Conservation (phyloP, 2,888 invertebrate species). For the Seladonia tumulorum region DNA sequence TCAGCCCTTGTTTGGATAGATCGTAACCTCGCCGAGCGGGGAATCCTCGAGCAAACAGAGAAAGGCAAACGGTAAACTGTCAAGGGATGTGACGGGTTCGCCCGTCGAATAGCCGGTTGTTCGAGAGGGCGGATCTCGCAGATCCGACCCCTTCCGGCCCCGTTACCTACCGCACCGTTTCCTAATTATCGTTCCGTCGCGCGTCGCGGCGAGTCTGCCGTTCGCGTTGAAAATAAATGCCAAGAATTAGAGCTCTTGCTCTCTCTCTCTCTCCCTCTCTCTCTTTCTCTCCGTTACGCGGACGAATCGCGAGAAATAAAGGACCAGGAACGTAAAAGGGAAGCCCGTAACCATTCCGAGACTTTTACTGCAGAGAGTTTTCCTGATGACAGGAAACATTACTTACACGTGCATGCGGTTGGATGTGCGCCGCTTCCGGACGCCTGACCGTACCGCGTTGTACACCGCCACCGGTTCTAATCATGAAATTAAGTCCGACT, state of each 20-base stretch:
- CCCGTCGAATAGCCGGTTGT: not conserved
- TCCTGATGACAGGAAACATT: conserved; percentile 48
- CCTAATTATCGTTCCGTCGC: conserved; percentile 9
- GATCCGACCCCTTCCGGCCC: not conserved
- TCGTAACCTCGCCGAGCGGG: conserved; percentile 63
- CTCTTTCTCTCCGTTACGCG: not conserved
- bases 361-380: conserved; percentile 57
- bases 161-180: not conserved
- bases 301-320: conserved; percentile 50
- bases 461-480: conserved; percentile 1
- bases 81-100: conserved; percentile 37
- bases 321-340: conserved; percentile 52
- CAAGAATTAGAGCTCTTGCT: not conserved
- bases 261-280: not conserved
- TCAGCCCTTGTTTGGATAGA: conserved; percentile 74
- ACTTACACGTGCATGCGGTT: conserved; percentile 42
- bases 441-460: not conserved
- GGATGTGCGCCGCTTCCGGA: not conserved
- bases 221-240: conserved; percentile 13
- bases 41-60: conserved; percentile 76
- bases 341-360: conserved; percentile 47
- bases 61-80: conserved; percentile 61
- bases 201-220: not conserved
- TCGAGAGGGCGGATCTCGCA: not conserved
- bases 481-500: conserved; percentile 35